Percentiles rank a stretch among this genome's conserved stretches.
Conservation (phyloP, 2,888 invertebrate species). For the Xanthia togata region DNA sequence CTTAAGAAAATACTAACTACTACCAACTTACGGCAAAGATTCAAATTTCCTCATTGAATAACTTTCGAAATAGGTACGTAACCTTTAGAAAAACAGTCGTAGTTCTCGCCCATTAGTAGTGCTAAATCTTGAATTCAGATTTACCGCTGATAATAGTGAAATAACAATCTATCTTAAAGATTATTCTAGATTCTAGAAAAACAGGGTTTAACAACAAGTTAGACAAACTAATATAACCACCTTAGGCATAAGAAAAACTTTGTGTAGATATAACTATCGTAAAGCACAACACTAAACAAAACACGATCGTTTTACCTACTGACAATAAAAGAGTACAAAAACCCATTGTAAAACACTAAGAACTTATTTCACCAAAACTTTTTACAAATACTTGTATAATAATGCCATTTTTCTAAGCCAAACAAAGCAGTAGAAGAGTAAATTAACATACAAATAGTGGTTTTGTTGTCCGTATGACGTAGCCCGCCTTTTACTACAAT, state of each 20-base stretch:
- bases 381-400: slow-evolving; percentile 65
- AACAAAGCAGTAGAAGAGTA: slow-evolving; percentile 68
- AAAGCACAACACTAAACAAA: slow-evolving; percentile 19
- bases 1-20: background rate
- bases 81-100: slow-evolving; percentile 1
- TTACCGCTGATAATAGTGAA: background rate
- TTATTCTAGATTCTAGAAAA: slow-evolving; percentile 9
- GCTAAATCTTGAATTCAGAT: background rate
- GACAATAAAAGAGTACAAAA: slow-evolving; percentile 15
- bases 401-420: slow-evolving; percentile 68
- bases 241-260: background rate
- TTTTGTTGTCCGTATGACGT: slow-evolving; percentile 70
- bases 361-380: slow-evolving; percentile 56
- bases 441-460: slow-evolving; percentile 83
- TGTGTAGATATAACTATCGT: background rate
- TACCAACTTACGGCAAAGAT: background rate
- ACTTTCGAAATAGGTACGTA: background rate
- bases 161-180: background rate
- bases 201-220: background rate
- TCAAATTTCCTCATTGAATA: background rate
- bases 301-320: slow-evolving; percentile 5
- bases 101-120: background rate
- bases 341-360: slow-evolving; percentile 39
- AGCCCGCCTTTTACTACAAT: slow-evolving; percentile 79
- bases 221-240: background rate